Evolutionary conservation across 2,113 vertebrate species (phyloP).

Genomic region (Octodon degus): DNA sequence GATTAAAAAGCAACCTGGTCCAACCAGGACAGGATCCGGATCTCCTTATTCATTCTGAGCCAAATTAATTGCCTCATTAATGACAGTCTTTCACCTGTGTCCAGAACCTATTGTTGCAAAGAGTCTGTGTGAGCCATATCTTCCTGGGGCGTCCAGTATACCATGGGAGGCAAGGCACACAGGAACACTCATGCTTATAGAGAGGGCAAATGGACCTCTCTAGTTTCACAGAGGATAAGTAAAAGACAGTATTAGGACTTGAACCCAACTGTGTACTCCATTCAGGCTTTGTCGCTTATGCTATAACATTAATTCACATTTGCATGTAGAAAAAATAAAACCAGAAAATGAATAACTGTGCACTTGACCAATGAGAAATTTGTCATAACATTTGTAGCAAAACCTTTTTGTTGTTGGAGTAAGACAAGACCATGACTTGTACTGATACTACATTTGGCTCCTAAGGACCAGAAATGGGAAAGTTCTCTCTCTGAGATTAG

Average conservation of each 20-base stretch:
- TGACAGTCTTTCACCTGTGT: slow-evolving; percentile 49
- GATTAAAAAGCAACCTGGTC: slow-evolving; percentile 63
- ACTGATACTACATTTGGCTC: slow-evolving; percentile 21
- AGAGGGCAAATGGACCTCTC: not conserved
- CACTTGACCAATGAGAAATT: not conserved
- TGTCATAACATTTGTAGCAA: not conserved
- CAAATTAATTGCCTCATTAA: slow-evolving; percentile 73
- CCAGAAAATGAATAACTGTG: not conserved
- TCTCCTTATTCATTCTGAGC: slow-evolving; percentile 63
- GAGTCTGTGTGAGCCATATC: not conserved
- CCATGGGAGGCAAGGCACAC: not conserved
- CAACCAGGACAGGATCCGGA: slow-evolving; percentile 52
- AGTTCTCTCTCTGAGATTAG: slow-evolving; percentile 8
- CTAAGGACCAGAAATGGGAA: not conserved
- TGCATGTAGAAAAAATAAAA: not conserved
- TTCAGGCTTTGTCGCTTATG: not conserved
- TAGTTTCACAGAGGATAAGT: slow-evolving; percentile 7
- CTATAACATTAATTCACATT: not conserved
- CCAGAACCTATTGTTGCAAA: slow-evolving; percentile 52
- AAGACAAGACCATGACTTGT: not conserved
- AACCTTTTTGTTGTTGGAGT: not conserved
- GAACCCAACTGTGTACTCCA: not conserved
- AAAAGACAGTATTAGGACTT: slow-evolving; percentile 35
- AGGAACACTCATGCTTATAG: not conserved
- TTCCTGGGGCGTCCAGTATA: not conserved